A percentile compares a stretch with the other conserved stretches of the same genome.
phyloP scores from a whole-genome alignment of 37 sponge, comb jelly and placozoan genomes.

The Chondrilla cf. caribensis region DNA sequence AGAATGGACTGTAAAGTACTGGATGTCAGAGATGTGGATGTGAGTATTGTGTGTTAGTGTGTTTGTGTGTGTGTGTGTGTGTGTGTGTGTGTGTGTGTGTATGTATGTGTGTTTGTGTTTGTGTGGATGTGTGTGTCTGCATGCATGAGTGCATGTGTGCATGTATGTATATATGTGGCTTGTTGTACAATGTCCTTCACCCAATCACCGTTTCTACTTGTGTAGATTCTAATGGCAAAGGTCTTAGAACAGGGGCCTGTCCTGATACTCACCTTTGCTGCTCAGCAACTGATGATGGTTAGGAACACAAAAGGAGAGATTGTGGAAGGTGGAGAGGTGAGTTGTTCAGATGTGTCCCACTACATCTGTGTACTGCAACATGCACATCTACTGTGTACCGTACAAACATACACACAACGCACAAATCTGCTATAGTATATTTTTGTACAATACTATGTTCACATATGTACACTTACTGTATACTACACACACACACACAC shows the following conservation, averaged over 20 bases:
- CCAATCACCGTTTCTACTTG: not conserved
- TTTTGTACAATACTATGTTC: too few species aligned
- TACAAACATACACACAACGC: too few species aligned
- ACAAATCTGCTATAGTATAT: too few species aligned
- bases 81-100: conserved; percentile 21
- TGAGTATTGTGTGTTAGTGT: conserved; percentile 3
- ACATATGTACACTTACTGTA: too few species aligned
- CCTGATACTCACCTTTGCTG: conserved; percentile 63
- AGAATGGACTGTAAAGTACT: conserved; percentile 23
- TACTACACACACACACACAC: too few species aligned
- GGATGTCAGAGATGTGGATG: conserved; percentile 32
- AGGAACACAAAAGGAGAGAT: conserved; percentile 16
- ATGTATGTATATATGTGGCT: not conserved
- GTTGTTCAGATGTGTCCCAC: too few species aligned
- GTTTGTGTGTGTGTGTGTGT: conserved; percentile 6
- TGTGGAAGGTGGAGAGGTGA: conserved; percentile 34
- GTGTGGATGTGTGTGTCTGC: conserved; percentile 8
- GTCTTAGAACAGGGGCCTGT: conserved; percentile 76
- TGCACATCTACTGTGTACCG: too few species aligned
- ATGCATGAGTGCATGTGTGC: not conserved
- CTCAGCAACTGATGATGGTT: conserved; percentile 63
- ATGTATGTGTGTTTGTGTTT: conserved; percentile 4
- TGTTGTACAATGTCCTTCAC: too few species aligned
- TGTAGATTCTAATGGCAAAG: conserved; percentile 71
- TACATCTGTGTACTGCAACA: too few species aligned